Conservation (phyloP, 2,888 invertebrate genomes). For the Acronicta aceris region DNA sequence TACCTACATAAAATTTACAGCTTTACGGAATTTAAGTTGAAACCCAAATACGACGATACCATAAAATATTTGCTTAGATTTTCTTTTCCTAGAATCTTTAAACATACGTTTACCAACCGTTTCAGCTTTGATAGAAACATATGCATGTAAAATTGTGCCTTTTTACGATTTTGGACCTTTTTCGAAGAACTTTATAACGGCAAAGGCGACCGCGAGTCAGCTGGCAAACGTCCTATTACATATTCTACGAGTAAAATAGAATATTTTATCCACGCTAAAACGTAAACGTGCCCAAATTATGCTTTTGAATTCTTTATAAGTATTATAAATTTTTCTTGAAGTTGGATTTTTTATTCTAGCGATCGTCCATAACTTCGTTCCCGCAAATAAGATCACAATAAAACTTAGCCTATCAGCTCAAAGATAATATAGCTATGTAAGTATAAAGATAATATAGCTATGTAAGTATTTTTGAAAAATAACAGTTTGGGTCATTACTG, state of each 20-base stretch:
- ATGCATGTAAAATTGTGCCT: constrained; percentile 21
- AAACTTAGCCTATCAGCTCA: too few relatives aligned
- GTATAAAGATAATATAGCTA: too few relatives aligned
- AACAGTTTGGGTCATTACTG: too few relatives aligned
- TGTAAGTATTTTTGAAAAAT: too few relatives aligned
- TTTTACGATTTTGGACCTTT: constrained; percentile 47
- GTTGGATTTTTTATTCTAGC: too few relatives aligned
- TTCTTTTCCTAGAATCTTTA: constrained; percentile 17
- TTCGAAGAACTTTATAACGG: constrained; percentile 38
- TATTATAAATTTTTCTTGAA: constrained; percentile 1
- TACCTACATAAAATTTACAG: too few relatives aligned
- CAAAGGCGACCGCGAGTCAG: constrained; percentile 40
- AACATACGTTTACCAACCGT: constrained; percentile 13
- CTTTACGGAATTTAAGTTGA: too few relatives aligned
- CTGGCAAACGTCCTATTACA: constrained; percentile 47
- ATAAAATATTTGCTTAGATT: constrained; percentile 7
- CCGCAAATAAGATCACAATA: too few relatives aligned
- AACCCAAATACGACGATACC: too few relatives aligned
- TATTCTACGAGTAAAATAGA: constrained; percentile 39
- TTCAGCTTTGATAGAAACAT: constrained; percentile 26
- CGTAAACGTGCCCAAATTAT: constrained; percentile 23
- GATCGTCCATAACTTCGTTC: too few relatives aligned
- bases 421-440: too few relatives aligned
- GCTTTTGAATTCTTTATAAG: constrained; percentile 13
- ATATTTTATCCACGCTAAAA: constrained; percentile 30